A percentile compares a stretch with the other conserved stretches of the same genome.
Conservation (phyloP, 2,888 invertebrate species). For the Tetrapedia diversipes region DNA sequence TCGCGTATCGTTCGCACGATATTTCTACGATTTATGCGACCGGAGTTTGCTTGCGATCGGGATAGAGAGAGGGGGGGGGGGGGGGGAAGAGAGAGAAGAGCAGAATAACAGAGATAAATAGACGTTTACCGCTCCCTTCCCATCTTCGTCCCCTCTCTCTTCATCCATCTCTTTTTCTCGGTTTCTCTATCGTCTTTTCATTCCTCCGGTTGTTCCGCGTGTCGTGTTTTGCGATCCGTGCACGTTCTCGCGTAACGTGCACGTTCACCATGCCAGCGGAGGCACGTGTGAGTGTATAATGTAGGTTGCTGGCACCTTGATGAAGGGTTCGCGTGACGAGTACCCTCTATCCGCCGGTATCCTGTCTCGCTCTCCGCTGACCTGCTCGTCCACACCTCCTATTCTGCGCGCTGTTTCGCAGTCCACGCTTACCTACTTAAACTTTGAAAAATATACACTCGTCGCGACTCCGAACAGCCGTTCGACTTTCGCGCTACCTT, state of each 20-base stretch:
- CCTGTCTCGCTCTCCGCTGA: slow-evolving; percentile 77
- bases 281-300: slow-evolving; percentile 77
- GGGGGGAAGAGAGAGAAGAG: too few relatives aligned
- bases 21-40: neutral
- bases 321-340: slow-evolving; percentile 83
- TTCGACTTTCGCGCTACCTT: slow-evolving; percentile 17
- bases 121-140: neutral
- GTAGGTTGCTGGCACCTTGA: slow-evolving; percentile 80
- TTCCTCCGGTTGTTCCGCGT: slow-evolving; percentile 51
- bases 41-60: slow-evolving; percentile 21
- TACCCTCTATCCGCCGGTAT: slow-evolving; percentile 77
- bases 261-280: slow-evolving; percentile 64
- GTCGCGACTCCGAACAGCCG: slow-evolving; percentile 13
- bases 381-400: slow-evolving; percentile 80
- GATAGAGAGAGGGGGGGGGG: too few relatives aligned
- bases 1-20: neutral
- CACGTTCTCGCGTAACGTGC: slow-evolving; percentile 65
- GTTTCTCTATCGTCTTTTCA: slow-evolving; percentile 49
- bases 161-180: neutral
- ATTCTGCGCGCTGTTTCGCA: slow-evolving; percentile 72
- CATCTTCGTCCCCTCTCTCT: neutral
- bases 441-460: slow-evolving; percentile 62
- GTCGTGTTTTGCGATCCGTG: slow-evolving; percentile 57
- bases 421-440: slow-evolving; percentile 60
- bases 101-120: slow-evolving; percentile 32